phyloP scores from a whole-genome alignment of 2,888 invertebrate species.

The Netelia inedita region DNA sequence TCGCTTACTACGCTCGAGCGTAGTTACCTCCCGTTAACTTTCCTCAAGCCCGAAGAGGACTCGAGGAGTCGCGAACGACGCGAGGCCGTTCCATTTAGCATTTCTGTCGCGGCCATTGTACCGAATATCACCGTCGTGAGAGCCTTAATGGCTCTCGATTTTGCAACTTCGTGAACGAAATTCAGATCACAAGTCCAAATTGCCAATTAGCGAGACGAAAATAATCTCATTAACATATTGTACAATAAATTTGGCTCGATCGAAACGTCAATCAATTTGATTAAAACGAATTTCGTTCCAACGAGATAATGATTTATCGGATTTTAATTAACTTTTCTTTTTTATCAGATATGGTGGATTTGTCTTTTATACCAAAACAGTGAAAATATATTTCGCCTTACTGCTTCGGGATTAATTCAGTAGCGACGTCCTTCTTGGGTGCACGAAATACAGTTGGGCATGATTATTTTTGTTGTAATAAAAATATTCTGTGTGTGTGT shows the following conservation, averaged over 20 bases:
- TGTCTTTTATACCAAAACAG: no score
- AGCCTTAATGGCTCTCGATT: not conserved
- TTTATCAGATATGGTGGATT: not conserved
- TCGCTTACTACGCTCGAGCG: constrained; percentile 2
- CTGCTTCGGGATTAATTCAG: not conserved
- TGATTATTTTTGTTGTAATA: not conserved
- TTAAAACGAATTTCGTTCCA: no score
- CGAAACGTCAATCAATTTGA: no score
- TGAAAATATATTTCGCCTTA: not conserved
- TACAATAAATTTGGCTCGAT: no score
- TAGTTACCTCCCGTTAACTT: constrained; percentile 28
- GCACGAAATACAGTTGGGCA: not conserved
- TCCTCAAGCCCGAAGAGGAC: constrained; percentile 33
- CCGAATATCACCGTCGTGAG: constrained; percentile 16
- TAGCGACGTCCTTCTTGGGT: constrained; percentile 6
- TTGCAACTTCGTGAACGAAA: not conserved
- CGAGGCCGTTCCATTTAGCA: constrained; percentile 11
- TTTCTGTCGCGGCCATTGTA: constrained; percentile 37
- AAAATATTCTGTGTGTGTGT: not conserved
- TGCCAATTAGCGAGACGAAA: not conserved
- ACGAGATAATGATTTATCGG: no score
- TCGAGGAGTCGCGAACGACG: constrained; percentile 2
- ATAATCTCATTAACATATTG: not conserved
- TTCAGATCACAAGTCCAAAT: not conserved
- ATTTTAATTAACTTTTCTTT: not conserved